Base-by-base conservation (phyloP, 2,797 vertebrate species). In the Acrossocheilus fasciatus region DNA sequence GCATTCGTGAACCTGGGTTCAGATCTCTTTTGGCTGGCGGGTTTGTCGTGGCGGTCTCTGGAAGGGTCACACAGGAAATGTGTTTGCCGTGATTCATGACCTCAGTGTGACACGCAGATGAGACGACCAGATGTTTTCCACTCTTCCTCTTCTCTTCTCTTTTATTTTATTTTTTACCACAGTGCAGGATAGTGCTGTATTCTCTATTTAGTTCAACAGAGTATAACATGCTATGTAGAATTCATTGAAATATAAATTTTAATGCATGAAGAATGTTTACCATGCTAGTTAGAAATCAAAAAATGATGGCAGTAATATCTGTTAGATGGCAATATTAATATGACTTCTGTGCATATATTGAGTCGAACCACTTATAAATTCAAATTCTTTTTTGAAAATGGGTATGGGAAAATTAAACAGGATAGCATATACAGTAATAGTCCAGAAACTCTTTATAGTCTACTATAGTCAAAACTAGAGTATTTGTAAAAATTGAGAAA, bases 61-160 rank as follows among this genome's bases (percentile, higher is more conserved):
- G 89, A 74, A 83, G 76, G 84, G 59, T 80, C 90, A 87, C 86
- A 91, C 92, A 94, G 93, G 92, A 95, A 94, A 94, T 91, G 91
- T 92, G 92, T 81, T 54, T 91, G 90, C 78, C 86, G 89, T 94
- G 94, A 94, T 89, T 94, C 92, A 94, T 90, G 91, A 93, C 91
- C 92, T 93, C 89, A 91, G 93, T 66, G 91, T 92, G 92, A 88
- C 83, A 84, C 41, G 30, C 92, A 94, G 91, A 95, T 90, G 93
- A 91, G 85, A 81, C 87, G 86, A 89, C 91, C 94, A 95, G 94
- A 94, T 95, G 95, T 94, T 89, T 57, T 86, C 57, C 81, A 82
- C 82, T 83, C 73, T 52, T 75, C 45, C 86, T 83, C 59, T 43
- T 52, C 50, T 87, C 76, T 54, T 64, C 10, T 47, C 39, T 74